Evolutionary conservation across 2,888 invertebrate species (phyloP).

Genomic region (Tetropium fuscum): DNA sequence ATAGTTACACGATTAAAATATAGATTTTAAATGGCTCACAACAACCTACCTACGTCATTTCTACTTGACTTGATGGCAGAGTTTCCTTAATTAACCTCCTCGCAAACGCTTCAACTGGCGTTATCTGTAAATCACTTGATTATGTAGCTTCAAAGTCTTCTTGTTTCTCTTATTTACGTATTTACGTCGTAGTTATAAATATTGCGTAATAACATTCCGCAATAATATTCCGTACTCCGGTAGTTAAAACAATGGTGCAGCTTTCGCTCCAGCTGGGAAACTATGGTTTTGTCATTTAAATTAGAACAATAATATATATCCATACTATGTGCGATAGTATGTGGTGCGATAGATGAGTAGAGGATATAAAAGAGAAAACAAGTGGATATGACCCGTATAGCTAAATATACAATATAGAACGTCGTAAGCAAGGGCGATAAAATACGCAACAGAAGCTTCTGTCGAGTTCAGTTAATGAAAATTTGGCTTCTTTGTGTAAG

Average conservation of each 20-base stretch:
- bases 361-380: too few species aligned
- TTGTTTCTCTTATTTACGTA: slow-evolving; percentile 16
- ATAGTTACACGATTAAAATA: slow-evolving; percentile 16
- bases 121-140: slow-evolving; percentile 17
- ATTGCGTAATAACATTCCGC: not conserved
- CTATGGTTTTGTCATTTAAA: not conserved
- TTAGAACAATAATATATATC: not conserved
- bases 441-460: too few species aligned
- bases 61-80: not conserved
- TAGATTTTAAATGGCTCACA: slow-evolving; percentile 11
- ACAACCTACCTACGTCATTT: slow-evolving; percentile 15
- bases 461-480: too few species aligned
- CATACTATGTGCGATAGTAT: not conserved
- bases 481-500: too few species aligned
- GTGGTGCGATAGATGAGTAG: too few species aligned
- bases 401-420: too few species aligned
- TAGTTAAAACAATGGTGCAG: not conserved
- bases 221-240: not conserved
- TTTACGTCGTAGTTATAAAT: not conserved
- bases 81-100: slow-evolving; percentile 14
- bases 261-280: not conserved
- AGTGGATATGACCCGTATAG: too few species aligned
- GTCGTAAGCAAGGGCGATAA: too few species aligned
- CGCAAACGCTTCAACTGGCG: slow-evolving; percentile 10
- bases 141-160: slow-evolving; percentile 15